Conservation (phyloP, 2,888 invertebrate genomes). For the Macrophya alboannulata region DNA sequence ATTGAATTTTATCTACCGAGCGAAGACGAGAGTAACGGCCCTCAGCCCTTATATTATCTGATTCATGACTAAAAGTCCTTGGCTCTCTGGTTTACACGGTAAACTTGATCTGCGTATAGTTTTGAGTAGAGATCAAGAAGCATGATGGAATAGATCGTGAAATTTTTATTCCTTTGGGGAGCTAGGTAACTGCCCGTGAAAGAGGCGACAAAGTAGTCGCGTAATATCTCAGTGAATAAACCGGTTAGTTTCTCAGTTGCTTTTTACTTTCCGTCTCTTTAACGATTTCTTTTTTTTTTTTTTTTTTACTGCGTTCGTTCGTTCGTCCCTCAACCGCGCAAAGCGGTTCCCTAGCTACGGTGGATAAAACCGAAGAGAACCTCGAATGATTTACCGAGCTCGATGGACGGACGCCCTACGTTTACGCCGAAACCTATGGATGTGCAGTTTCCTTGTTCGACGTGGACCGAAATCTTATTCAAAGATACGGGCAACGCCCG, state of each 20-base stretch:
- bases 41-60: slow-evolving; percentile 33
- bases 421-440: not conserved
- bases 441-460: not conserved
- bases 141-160: slow-evolving; percentile 28
- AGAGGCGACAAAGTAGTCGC: slow-evolving; percentile 43
- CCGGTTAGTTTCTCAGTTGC: slow-evolving; percentile 27
- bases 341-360: slow-evolving; percentile 3
- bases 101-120: slow-evolving; percentile 19
- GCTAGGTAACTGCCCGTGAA: slow-evolving; percentile 4
- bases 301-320: not conserved
- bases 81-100: not conserved
- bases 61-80: not conserved
- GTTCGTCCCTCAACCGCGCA: not conserved
- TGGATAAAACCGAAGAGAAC: slow-evolving; percentile 11
- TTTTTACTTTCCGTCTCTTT: slow-evolving; percentile 1
- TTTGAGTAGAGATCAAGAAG: not conserved
- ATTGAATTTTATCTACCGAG: slow-evolving; percentile 18
- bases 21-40: not conserved
- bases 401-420: not conserved
- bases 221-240: slow-evolving; percentile 20
- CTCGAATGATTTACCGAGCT: slow-evolving; percentile 10
- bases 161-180: slow-evolving; percentile 23
- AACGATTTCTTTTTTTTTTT: not conserved
- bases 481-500: slow-evolving; percentile 6
- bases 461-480: not conserved